Evolutionary conservation across 2,797 vertebrate genomes (phyloP), one percentile per base, ranked within the genome.

Genomic region (Uromys caudimaculatus): DNA sequence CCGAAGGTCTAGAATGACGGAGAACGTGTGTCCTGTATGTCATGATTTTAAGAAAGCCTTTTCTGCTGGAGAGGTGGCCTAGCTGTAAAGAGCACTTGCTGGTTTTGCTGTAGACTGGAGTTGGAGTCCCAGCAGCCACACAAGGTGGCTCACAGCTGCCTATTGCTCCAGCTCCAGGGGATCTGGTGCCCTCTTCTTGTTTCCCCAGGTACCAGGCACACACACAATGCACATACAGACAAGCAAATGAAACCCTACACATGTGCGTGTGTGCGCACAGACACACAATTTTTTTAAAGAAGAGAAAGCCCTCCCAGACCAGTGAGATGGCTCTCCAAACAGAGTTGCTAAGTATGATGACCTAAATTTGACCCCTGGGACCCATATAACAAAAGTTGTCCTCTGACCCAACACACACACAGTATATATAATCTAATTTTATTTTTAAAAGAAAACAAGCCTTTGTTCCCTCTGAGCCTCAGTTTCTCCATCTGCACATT

Each of bases 401-500:
- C 62, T 71, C 44, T 67, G 29, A 85, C 41, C 38, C 7, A 35
- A n/a, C 6, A 24, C 44, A 50, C 11, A 12, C 83, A 69, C 83
- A 44, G 44, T 44, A 6, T 44, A 44, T 6, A 44, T 44, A 44
- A 44, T 44, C 44, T 44, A 44, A 44, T 27, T 17, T 82, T 60
- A 1, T 17, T 60, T 82, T 32, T 62, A 62, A 27, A 52, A 71
- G 64, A 38, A 54, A 73, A n/a, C 19, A 54, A 38, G 24, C 2
- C 14, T 38, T 73, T 73, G 62, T 9, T 73, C 27, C 50, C 14
- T 54, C n/a, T 73, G 50, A 73, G 16, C 50, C 67, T 88, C 24
- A 32, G 17, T 89, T 93, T 95, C 95, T 64, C 71, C 62, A 4
- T 67, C 83, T 93, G 17, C 81, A 90, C 54, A 91, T 24, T 90